These are phyloP conservation scores for Cranoglanis bouderius DNA, from an alignment of 2,113 vertebrate species.

Conservation along the genomic window DNA sequence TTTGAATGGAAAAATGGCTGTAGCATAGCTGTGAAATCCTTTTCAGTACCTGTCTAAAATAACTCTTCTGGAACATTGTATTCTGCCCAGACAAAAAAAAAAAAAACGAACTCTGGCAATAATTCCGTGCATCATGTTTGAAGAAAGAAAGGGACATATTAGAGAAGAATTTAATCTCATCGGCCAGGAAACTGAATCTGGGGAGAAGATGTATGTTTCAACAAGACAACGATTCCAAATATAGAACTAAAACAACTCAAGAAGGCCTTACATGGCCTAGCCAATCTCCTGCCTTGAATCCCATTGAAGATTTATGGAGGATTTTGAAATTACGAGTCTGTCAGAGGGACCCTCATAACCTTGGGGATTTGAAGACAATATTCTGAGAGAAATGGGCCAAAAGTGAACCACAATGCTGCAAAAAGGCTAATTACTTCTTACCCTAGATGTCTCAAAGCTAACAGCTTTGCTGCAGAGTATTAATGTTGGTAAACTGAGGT, in stretches of 20 bases:
- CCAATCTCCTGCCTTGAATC: background rate
- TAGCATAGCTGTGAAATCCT: background rate
- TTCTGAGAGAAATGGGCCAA: background rate
- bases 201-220: background rate
- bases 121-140: background rate
- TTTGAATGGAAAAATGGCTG: no score
- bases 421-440: background rate
- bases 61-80: background rate
- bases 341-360: background rate
- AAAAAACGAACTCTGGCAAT: no score
- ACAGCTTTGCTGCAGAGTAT: background rate
- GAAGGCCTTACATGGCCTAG: background rate
- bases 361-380: background rate
- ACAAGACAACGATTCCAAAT: background rate
- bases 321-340: background rate
- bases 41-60: background rate
- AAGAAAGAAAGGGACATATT: background rate
- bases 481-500: background rate
- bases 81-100: no score
- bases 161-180: background rate
- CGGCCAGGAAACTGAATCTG: background rate
- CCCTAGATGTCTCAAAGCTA: background rate
- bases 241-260: background rate
- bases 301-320: background rate
- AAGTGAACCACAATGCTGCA: background rate